Evolutionary conservation across 2,797 vertebrate genomes (phyloP), one percentile per base, ranked within the genome.

Genomic region (Chrysocyon brachyurus): DNA sequence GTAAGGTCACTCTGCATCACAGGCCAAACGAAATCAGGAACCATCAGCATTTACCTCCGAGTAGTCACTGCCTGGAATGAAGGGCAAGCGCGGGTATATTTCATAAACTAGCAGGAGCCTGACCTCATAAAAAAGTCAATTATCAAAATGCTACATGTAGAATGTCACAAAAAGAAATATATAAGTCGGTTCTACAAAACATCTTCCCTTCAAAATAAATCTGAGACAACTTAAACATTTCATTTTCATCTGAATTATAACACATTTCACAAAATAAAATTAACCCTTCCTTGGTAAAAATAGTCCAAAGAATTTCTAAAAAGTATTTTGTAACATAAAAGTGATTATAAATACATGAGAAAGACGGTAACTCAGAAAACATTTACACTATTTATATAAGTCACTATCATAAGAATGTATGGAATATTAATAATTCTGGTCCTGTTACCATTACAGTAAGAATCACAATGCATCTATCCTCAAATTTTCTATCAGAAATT

Each of bases 21-120:
- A 98, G 97, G 98, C 98, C 98, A 99, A 98, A 99, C 99, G 98
- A 99, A 98, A 99, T 99, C 98, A 98, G 98, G 98, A 98, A 99
- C 98, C 98, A 98, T 98, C 98, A 98, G 96, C 98, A 97, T 98
- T 99, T 98, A 98, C 99, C 92, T 90, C 97, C 98, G 77, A 98
- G 98, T 96, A 98, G 99, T 98, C 82, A 66, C 95, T 98, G 98
- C 98, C 98, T 90, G 94, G 98, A 99, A 98, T 86, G 97, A 98
- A 97, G 96, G 98, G 97, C 98, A 96, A 96, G 96, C 78, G 63
- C 6, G 70, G 87, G 92, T 90, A 16, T 94, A 95, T 98, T 98
- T 98, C 98, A 97, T 98, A 98, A 98, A 95, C 90, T n/a, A 89
- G 93, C 96, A 96, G 73, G 79, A 61, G 94, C 96, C 73, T 94